Evolutionary conservation across 2,888 invertebrate genomes (phyloP).

Genomic region (Anthophora plumipes): DNA sequence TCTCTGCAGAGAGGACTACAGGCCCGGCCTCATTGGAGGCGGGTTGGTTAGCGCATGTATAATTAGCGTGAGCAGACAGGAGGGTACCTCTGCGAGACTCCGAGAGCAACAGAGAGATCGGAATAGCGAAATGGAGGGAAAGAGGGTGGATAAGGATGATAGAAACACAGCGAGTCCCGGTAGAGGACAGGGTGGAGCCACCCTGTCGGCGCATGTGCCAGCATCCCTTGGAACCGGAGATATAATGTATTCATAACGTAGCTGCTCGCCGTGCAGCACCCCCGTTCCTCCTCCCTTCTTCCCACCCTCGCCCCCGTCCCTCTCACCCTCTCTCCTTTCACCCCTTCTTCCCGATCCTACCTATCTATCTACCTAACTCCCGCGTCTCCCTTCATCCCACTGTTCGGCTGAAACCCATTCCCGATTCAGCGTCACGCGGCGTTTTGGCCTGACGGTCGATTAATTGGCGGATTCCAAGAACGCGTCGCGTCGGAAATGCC

Average conservation of each 20-base stretch:
- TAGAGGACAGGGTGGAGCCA: constrained; percentile 81
- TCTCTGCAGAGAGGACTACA: constrained; percentile 69
- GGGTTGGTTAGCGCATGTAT: constrained; percentile 83
- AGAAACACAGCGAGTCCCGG: constrained; percentile 64
- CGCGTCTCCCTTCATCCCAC: constrained; percentile 55
- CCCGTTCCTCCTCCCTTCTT: constrained; percentile 48
- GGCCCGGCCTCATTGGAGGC: constrained; percentile 69
- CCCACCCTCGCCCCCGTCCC: background rate
- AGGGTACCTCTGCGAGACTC: constrained; percentile 33
- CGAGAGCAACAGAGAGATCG: constrained; percentile 4
- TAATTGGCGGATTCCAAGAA: constrained; percentile 64
- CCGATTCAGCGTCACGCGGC: constrained; percentile 61
- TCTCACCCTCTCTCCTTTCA: accelerated
- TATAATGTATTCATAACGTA: constrained; percentile 84
- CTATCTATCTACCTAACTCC: background rate
- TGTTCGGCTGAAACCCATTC: constrained; percentile 62
- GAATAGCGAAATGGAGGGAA: constrained; percentile 21
- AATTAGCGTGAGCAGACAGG: constrained; percentile 78
- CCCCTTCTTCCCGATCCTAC: background rate
- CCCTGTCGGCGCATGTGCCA: constrained; percentile 82
- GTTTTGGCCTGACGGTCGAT: constrained; percentile 64
- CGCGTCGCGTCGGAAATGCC: constrained; percentile 37
- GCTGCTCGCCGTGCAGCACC: constrained; percentile 68
- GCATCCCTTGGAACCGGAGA: constrained; percentile 79
- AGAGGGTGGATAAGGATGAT: constrained; percentile 34